Conservation (phyloP, 2,888 invertebrate genomes). For the Geophilus truncorum region DNA sequence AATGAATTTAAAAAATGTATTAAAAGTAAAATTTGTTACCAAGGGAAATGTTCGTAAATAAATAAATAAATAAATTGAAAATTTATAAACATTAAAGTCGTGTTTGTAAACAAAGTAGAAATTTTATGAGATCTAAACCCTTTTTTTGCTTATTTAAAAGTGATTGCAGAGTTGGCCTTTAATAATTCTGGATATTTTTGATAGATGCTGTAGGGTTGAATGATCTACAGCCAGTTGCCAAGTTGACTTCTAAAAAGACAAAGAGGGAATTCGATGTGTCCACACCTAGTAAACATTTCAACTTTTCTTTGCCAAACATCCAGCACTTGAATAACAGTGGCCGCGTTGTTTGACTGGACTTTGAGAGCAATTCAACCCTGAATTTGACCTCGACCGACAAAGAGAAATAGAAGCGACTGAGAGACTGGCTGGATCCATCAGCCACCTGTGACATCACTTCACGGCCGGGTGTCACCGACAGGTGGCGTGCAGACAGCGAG, state of each 20-base stretch:
- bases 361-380: slow-evolving; percentile 4
- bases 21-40: neutral
- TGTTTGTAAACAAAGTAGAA: neutral
- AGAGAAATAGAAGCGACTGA: neutral
- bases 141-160: too few relatives aligned
- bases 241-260: neutral
- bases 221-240: too few relatives aligned
- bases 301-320: slow-evolving; percentile 7
- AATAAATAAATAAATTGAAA: neutral
- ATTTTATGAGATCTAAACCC: too few relatives aligned
- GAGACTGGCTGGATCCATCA: slow-evolving; percentile 6
- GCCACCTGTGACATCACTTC: slow-evolving; percentile 27
- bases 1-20: neutral
- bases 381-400: slow-evolving; percentile 21
- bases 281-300: slow-evolving; percentile 21
- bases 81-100: neutral
- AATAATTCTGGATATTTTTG: too few relatives aligned
- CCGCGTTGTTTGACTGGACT: slow-evolving; percentile 21
- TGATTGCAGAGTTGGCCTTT: too few relatives aligned
- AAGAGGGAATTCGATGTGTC: neutral
- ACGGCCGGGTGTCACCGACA: slow-evolving; percentile 24
- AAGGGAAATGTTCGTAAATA: neutral
- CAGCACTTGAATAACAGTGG: neutral
- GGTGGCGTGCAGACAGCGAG: slow-evolving; percentile 19
- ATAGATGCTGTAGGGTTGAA: too few relatives aligned